A percentile compares a stretch with the other conserved stretches of the same genome.
Conservation (phyloP, 35 echinoderm and acorn worm genomes). For the Lytechinus variegatus region DNA sequence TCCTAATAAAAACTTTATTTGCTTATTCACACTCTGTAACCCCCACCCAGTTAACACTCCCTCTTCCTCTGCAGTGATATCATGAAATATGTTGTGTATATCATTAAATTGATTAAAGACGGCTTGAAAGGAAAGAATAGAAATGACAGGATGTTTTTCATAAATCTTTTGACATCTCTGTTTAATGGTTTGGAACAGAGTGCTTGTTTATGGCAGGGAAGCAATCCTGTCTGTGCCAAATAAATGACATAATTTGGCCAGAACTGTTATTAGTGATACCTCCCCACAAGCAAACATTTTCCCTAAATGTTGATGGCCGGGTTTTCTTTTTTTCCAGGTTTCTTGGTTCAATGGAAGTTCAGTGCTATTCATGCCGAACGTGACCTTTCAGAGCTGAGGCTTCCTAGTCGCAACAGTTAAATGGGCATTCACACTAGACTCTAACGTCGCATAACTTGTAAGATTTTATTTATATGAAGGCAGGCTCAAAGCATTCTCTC, state of each 20-base stretch:
- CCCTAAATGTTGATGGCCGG: background rate
- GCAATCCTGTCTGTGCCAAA: background rate
- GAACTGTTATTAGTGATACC: background rate
- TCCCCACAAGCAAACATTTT: conserved; percentile 9
- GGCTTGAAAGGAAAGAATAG: background rate
- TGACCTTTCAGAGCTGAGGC: background rate
- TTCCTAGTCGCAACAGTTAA: background rate
- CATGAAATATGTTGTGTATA: background rate
- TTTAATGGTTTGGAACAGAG: conserved; percentile 2
- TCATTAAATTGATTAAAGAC: background rate
- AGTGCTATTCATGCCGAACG: conserved; percentile 8
- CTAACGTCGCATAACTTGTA: background rate
- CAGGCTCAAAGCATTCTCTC: background rate
- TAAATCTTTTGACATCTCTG: conserved; percentile 19
- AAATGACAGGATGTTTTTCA: conserved; percentile 12
- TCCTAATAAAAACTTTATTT: no score
- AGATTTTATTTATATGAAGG: background rate
- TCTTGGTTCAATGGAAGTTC: background rate
- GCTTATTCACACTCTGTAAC: no score
- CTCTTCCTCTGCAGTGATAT: background rate
- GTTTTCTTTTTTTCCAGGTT: background rate
- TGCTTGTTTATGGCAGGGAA: background rate
- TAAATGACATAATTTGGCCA: background rate
- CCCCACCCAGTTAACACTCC: background rate
- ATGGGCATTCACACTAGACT: background rate